phyloP scores from a whole-genome alignment of 2,797 vertebrate genomes.

The Malacoraja senta region DNA sequence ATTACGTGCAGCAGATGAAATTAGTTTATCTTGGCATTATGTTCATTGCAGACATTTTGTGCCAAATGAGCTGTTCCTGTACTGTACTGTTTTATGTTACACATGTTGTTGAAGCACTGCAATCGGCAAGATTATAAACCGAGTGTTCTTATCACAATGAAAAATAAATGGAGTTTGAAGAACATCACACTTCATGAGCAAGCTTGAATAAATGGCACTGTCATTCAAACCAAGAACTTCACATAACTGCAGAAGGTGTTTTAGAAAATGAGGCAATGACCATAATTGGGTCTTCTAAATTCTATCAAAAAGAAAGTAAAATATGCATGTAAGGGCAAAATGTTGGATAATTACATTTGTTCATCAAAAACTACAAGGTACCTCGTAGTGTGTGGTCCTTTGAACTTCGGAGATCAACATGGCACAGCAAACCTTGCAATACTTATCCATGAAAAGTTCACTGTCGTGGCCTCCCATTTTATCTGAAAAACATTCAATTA shows the following conservation, averaged over 20 bases:
- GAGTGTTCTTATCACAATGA: background rate
- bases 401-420: constrained; percentile 70
- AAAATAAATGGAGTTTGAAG: background rate
- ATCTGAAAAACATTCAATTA: constrained; percentile 3
- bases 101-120: too few species aligned
- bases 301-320: background rate
- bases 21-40: too few species aligned
- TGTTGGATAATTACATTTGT: constrained; percentile 73
- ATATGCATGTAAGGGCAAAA: constrained; percentile 45
- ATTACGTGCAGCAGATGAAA: too few species aligned
- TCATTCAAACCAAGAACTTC: background rate
- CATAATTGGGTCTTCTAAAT: background rate
- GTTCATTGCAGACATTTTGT: too few species aligned
- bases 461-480: constrained; percentile 22
- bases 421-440: constrained; percentile 74
- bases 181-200: background rate
- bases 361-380: constrained; percentile 46
- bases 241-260: background rate
- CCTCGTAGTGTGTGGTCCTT: constrained; percentile 75
- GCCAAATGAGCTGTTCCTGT: too few species aligned
- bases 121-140: too few species aligned
- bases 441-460: constrained; percentile 65
- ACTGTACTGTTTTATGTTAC: too few species aligned
- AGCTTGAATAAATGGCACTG: background rate
- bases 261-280: background rate